Base-by-base conservation (phyloP, 2,113 vertebrate species). In the Perca fluviatilis region DNA sequence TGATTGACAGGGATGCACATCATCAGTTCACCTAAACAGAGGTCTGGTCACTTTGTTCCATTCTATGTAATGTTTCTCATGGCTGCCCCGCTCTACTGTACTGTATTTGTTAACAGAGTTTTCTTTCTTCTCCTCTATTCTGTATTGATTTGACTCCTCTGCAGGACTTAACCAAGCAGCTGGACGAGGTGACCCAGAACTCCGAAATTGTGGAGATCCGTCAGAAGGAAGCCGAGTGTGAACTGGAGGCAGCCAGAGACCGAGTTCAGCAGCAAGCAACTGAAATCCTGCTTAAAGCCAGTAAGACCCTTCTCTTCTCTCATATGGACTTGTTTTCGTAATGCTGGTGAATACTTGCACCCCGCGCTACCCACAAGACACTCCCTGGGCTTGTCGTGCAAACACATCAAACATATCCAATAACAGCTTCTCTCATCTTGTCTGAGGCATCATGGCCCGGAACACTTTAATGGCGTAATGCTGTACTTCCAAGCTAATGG, bases 281-380 rank as follows among this genome's bases (percentile, higher is more conserved):
- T 4, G 98, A 99, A 88, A 98, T 99, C 74, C 96, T 99, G 80
- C 97, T 99, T 82, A 99, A 99, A 99, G 97, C 98, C 91, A 99
- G 98, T 99, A 96, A 95, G 98, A 86, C 16, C 51, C 12, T 19
- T 40, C 57, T 62, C 47, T 50, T 10, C 21, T 58, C 33, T 69
- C 21, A 58, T 25, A 2, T 15, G n/a, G 33, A n/a, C 23, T n/a
- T 49, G 13, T 36, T 21, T 73, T 51, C 23, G 16, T 33, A 33
- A 66, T 19, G 47, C 46, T 5, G 2, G 16, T 6, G 6, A 63
- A 47, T 49, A 19, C 68, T 74, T 46, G 23, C 18, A 43, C 47
- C 64, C 33, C 33, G 23, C 2, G 4, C 23, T 19, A 12, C 66
- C 71, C 43, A 11, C 51, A 36, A 58, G 33, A 65, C 64, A 27